Base-by-base conservation (phyloP, 2,113 vertebrate genomes). In the Enhydra lutris region DNA sequence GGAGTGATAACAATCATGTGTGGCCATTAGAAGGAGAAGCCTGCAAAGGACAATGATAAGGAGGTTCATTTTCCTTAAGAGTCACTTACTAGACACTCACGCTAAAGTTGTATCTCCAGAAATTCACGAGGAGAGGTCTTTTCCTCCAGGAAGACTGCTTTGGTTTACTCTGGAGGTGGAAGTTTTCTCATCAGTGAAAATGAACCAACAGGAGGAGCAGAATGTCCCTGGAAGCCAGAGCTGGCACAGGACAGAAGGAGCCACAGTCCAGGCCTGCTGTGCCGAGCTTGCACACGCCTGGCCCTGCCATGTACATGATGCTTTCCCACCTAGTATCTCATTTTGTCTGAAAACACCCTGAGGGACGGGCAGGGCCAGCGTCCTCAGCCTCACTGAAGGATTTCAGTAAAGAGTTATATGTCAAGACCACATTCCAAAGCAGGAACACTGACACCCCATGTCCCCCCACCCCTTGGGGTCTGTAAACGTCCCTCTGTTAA, bases 261-360 rank as follows among this genome's bases (percentile, higher is more conserved):
- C 26, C 55, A 14, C 34, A 0, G 11, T 21, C 18, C 6, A 45
- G 10, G 17, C 6, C 1, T 52, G 7, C 21, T 2, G 13, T 0
- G n/a, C 6, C 39, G 0, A 5, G 0, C 29, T 4, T 26, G 9
- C 1, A 0, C 4, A 39, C 3, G 7, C 17, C 65, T 61, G 1
- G 42, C 26, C 20, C 47, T 18, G 93, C 20, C 83, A 9, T 3
- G 3, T 61, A 45, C 45, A 0, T 0, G 0, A 55, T 9, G 34
- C n/a, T 63, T 82, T 47, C 47, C 45, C 34, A 13, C 9, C 36
- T 15, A 7, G 29, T 52, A 14, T 5, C 52, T 83, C 88, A 23
- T 59, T 69, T 47, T 20, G 5, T n/a, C 45, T 73, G 57, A 50
- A 81, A 34, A 26, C 34, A 11, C 6, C 23, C 4, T 0, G 7